Evolutionary conservation across 92 coral and sea anemone species (phyloP).

Genomic region (Actinernus sp.): DNA sequence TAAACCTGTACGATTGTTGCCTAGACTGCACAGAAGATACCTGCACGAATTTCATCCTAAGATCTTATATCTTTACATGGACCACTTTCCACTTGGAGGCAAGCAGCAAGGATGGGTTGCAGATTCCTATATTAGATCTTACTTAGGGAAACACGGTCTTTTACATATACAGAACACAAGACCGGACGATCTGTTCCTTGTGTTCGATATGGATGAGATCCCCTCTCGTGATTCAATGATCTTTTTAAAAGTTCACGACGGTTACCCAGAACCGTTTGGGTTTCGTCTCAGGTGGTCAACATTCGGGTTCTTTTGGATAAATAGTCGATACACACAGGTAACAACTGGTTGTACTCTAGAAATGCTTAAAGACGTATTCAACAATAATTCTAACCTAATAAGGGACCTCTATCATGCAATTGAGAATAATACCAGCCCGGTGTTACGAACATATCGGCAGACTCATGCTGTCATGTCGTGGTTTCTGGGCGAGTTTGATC

Average conservation of each 20-base stretch:
- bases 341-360: conserved; percentile 6
- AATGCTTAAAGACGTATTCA: neutral
- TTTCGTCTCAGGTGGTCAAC: conserved; percentile 2
- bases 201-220: conserved; percentile 18
- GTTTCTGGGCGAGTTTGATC: neutral
- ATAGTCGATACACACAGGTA: neutral
- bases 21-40: conserved; percentile 9
- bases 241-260: conserved; percentile 11
- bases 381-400: neutral
- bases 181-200: conserved; percentile 10
- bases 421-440: neutral
- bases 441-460: neutral
- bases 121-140: conserved; percentile 3
- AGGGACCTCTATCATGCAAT: neutral
- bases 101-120: conserved; percentile 17
- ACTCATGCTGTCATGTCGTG: conserved; percentile 2
- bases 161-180: neutral
- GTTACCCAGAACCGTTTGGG: conserved; percentile 28
- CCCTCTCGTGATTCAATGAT: neutral
- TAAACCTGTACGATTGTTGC: conserved; percentile 10
- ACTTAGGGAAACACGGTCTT: neutral
- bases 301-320: conserved; percentile 9
- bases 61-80: conserved; percentile 9
- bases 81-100: conserved; percentile 8
- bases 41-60: conserved; percentile 3